phyloP scores from a whole-genome alignment of 35 echinoderm and acorn worm genomes.

The Ophioderma brevispina region DNA sequence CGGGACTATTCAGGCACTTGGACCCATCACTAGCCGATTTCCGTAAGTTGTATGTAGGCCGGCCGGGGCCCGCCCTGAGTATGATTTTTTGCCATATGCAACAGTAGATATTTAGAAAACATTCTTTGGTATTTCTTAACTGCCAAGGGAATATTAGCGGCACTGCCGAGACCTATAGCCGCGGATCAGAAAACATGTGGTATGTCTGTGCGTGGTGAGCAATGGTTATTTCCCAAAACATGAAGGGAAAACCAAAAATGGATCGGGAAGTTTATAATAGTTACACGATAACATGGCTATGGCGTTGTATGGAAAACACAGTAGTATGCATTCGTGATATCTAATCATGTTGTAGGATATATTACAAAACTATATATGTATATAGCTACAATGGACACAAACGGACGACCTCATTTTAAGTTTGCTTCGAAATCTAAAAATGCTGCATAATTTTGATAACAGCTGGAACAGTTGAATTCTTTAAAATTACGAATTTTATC shows the following conservation, averaged over 20 bases:
- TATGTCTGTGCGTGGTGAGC: background rate
- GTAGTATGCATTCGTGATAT: background rate
- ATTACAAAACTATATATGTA: no score
- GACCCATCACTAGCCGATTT: background rate
- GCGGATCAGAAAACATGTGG: background rate
- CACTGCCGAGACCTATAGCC: background rate
- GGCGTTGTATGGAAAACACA: background rate
- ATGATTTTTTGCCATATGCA: background rate
- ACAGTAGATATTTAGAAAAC: background rate
- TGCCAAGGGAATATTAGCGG: background rate
- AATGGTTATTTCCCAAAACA: background rate
- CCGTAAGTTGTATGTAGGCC: background rate
- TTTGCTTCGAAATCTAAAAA: no score
- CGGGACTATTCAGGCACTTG: background rate
- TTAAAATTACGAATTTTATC: no score
- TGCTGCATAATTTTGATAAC: no score
- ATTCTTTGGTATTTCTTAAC: background rate
- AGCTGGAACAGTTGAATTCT: no score
- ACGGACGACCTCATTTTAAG: no score
- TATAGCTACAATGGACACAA: no score
- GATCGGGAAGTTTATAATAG: background rate
- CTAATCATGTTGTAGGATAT: background rate
- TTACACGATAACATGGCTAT: background rate
- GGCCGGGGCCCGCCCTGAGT: no score
- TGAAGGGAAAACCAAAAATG: background rate